These are phyloP conservation scores for Drosophila nigritarsus DNA, from an alignment of 2,888 invertebrate genomes.

Conservation along the genomic window DNA sequence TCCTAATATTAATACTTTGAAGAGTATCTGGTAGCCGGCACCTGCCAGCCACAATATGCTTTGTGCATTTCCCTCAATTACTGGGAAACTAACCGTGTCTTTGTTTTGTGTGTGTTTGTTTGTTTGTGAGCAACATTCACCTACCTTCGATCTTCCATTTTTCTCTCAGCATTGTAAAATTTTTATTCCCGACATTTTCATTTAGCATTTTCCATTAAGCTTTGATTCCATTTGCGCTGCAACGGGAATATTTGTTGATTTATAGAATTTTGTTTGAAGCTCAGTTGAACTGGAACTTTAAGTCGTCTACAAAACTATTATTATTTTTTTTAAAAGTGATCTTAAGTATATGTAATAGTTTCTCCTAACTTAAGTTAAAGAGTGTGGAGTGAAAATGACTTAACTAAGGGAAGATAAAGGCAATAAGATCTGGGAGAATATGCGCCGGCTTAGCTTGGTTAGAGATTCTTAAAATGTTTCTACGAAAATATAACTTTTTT, in stretches of 20 bases:
- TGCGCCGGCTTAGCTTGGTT: background rate
- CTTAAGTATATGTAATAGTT: too few species aligned
- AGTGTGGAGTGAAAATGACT: background rate
- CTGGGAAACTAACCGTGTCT: background rate
- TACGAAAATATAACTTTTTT: background rate
- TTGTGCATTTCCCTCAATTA: background rate
- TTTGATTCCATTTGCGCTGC: constrained; percentile 6
- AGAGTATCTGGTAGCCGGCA: background rate
- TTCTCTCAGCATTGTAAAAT: constrained; percentile 11
- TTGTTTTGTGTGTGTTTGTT: constrained; percentile 3
- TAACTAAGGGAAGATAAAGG: background rate
- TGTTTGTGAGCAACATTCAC: constrained; percentile 3
- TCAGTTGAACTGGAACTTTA: constrained; percentile 16
- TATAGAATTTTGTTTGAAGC: background rate
- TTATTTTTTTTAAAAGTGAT: background rate
- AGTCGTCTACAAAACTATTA: background rate
- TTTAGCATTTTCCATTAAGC: constrained; percentile 13
- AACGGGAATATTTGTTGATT: constrained; percentile 24
- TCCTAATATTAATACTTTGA: background rate
- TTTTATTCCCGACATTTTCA: constrained; percentile 32
- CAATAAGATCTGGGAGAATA: background rate
- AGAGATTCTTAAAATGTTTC: background rate
- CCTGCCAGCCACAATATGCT: background rate
- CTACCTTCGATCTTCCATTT: constrained; percentile 28
- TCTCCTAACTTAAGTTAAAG: background rate